Conservation (phyloP, 1,140 invertebrate species). For the Philotrypesis tridentata region DNA sequence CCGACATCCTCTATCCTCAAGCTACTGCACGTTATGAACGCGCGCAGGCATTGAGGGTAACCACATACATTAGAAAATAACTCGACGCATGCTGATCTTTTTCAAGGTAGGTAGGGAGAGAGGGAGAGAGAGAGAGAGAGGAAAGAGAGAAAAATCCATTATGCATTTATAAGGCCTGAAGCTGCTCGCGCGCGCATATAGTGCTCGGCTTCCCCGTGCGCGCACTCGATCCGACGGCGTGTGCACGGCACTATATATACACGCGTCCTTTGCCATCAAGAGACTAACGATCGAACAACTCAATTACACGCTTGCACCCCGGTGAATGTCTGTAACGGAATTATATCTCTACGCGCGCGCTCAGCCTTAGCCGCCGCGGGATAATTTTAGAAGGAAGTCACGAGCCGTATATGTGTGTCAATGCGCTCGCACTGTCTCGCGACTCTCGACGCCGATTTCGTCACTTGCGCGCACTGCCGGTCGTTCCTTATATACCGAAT, state of each 20-base stretch:
- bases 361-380: background rate
- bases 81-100: slow-evolving; percentile 8
- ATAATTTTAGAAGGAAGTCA: slow-evolving; percentile 35
- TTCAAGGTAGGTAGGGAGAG: slow-evolving; percentile 2
- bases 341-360: background rate
- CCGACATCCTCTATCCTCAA: background rate
- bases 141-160: background rate
- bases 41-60: background rate
- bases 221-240: background rate
- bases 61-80: slow-evolving; percentile 14
- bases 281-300: slow-evolving; percentile 62
- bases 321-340: slow-evolving; percentile 40
- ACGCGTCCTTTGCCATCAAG: slow-evolving; percentile 33
- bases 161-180: slow-evolving; percentile 30
- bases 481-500: too few relatives aligned
- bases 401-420: slow-evolving; percentile 12
- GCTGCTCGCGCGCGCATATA: too few relatives aligned
- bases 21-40: background rate
- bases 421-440: slow-evolving; percentile 11
- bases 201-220: too few relatives aligned
- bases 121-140: background rate
- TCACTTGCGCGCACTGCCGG: too few relatives aligned
- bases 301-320: slow-evolving; percentile 55
- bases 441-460: background rate
- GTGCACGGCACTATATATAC: too few relatives aligned